Conservation (phyloP, 2,113 vertebrate genomes). For the Chroicocephalus ridibundus region DNA sequence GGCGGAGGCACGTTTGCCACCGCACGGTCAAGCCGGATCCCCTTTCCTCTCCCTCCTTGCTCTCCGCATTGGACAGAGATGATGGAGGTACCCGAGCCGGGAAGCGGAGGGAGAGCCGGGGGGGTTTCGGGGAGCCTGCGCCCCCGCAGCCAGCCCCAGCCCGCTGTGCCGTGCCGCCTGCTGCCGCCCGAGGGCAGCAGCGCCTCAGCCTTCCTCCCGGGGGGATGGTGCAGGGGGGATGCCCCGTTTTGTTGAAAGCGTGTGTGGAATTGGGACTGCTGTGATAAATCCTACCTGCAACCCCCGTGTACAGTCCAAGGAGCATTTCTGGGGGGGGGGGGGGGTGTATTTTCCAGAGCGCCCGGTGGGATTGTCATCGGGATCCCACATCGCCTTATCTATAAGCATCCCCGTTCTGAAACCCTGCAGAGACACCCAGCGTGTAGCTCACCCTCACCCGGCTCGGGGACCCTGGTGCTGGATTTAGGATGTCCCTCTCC, state of each 20-base stretch:
- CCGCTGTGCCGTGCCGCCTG: background rate
- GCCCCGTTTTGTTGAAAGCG: background rate
- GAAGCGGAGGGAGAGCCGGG: background rate
- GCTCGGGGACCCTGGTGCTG: background rate
- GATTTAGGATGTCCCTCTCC: background rate
- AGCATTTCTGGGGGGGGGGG: background rate
- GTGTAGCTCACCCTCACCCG: background rate
- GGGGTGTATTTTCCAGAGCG: background rate
- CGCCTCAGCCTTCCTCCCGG: background rate
- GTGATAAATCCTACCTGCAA: background rate
- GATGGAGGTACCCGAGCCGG: too few species aligned
- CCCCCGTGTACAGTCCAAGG: rapidly evolving
- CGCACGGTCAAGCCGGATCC: rapidly evolving
- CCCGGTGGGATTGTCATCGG: background rate
- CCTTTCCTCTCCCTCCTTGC: background rate
- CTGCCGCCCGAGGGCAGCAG: slow-evolving; percentile 40
- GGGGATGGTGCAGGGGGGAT: background rate
- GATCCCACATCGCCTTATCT: rapidly evolving
- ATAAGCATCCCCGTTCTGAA: rapidly evolving
- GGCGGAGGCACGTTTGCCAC: background rate
- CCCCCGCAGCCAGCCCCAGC: background rate
- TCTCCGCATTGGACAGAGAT: rapidly evolving
- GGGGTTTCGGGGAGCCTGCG: background rate
- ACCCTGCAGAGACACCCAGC: background rate
- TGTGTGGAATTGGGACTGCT: rapidly evolving